phyloP scores from a whole-genome alignment of 2,797 vertebrate genomes.

The Nannoperca obscura region DNA sequence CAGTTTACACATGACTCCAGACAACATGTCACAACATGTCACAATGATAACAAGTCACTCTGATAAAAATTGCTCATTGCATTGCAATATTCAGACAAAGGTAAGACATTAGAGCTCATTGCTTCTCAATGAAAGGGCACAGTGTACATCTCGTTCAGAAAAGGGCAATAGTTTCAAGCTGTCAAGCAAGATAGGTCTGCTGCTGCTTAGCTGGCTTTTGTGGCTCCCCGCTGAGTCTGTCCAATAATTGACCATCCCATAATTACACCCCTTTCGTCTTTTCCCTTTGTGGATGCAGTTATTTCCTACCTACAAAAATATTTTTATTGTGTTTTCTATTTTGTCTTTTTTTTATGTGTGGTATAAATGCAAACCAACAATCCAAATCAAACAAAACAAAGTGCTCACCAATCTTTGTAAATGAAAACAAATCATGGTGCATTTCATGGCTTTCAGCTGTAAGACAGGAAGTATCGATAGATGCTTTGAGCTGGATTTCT shows the following conservation, averaged over 20 bases:
- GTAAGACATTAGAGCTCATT: conserved; percentile 87
- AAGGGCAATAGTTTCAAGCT: conserved; percentile 60
- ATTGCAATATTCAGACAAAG: conserved; percentile 86
- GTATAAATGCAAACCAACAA: conserved; percentile 77
- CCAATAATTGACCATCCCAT: conserved; percentile 17
- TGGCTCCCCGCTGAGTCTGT: conserved; percentile 42
- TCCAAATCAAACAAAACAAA: conserved; percentile 74
- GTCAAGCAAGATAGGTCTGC: conserved; percentile 53
- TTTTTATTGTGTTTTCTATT: conserved; percentile 62
- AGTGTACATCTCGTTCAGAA: conserved; percentile 77
- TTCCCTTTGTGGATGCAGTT: conserved; percentile 54
- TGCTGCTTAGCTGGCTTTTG: conserved; percentile 45
- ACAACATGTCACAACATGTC: conserved; percentile 82
- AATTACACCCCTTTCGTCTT: conserved; percentile 25
- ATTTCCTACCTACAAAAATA: conserved; percentile 82
- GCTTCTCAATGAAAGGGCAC: conserved; percentile 83
- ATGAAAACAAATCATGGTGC: conserved; percentile 81
- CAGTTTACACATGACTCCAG: conserved; percentile 77
- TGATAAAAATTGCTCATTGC: conserved; percentile 85
- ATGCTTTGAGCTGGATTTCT: conserved; percentile 62
- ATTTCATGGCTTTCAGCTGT: conserved; percentile 88
- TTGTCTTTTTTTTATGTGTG: conserved; percentile 65
- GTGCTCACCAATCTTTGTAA: conserved; percentile 80
- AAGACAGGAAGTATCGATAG: conserved; percentile 80
- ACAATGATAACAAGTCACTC: conserved; percentile 83